Evolutionary conservation across 92 coral and sea anemone genomes (phyloP).

Genomic region (Anthopleura xanthogrammica): DNA sequence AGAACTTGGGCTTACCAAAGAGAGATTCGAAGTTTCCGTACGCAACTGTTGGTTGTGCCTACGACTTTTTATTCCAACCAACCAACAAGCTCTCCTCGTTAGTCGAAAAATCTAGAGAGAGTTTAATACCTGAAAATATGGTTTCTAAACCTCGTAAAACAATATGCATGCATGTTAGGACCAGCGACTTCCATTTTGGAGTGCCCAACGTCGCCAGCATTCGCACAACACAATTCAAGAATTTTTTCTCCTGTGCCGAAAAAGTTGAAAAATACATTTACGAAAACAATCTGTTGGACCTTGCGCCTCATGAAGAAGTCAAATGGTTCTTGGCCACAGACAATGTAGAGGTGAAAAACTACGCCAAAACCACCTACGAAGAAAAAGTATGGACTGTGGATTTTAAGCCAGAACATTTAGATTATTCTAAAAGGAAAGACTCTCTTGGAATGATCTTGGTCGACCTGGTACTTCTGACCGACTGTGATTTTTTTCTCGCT

Average conservation of each 20-base stretch:
- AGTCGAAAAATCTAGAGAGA: not conserved
- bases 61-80: not conserved
- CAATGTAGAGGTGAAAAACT: not conserved
- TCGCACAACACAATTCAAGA: not conserved
- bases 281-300: not conserved
- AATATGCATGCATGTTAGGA: conserved; percentile 3
- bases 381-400: not conserved
- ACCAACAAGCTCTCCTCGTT: not conserved
- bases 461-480: not conserved
- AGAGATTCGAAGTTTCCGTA: not conserved
- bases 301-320: not conserved
- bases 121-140: not conserved
- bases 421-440: not conserved
- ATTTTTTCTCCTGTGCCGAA: conserved; percentile 9
- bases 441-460: conserved; percentile 6
- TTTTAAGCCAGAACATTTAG: conserved; percentile 6
- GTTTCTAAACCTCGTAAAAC: not conserved
- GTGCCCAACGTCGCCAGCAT: not conserved
- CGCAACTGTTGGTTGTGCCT: not conserved
- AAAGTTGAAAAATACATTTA: not conserved
- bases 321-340: conserved; percentile 18
- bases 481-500: not conserved
- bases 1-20: not conserved
- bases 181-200: conserved; percentile 2
- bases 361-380: not conserved